A percentile compares a stretch with the other conserved stretches of the same genome.
Conservation (phyloP, 2,888 invertebrate species). For the Augiades crinisus region DNA sequence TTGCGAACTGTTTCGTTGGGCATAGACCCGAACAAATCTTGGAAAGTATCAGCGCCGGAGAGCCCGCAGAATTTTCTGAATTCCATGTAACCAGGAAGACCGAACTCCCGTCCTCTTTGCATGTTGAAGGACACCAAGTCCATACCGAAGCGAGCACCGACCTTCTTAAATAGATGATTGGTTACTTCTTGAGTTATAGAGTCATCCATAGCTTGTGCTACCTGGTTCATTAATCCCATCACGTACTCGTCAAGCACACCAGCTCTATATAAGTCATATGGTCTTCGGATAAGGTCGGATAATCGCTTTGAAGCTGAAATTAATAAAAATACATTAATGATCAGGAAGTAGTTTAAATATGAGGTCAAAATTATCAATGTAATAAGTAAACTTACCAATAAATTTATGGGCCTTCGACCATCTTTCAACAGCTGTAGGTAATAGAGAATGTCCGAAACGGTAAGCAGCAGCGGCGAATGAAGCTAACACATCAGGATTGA, state of each 20-base stretch:
- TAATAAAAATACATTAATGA: slow-evolving; percentile 13
- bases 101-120: slow-evolving; percentile 95
- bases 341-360: no score
- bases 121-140: slow-evolving; percentile 96
- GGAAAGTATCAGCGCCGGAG: slow-evolving; percentile 88
- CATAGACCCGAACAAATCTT: slow-evolving; percentile 93
- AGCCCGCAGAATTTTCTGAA: slow-evolving; percentile 95
- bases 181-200: slow-evolving; percentile 95
- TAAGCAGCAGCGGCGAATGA: slow-evolving; percentile 96
- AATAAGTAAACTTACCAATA: slow-evolving; percentile 82
- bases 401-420: slow-evolving; percentile 98
- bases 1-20: slow-evolving; percentile 92
- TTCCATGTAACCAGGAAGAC: slow-evolving; percentile 95
- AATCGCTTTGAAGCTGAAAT: slow-evolving; percentile 91
- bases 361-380: neutral
- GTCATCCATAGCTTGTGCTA: slow-evolving; percentile 97
- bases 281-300: slow-evolving; percentile 93
- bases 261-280: slow-evolving; percentile 94
- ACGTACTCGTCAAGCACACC: slow-evolving; percentile 95
- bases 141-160: slow-evolving; percentile 89
- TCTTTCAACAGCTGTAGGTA: slow-evolving; percentile 94
- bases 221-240: slow-evolving; percentile 96
- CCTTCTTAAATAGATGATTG: slow-evolving; percentile 94
- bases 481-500: slow-evolving; percentile 94
- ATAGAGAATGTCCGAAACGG: slow-evolving; percentile 93